These are phyloP conservation scores for Drosophila virilis DNA, from an alignment of 1,140 invertebrate species.

Conservation along the genomic window DNA sequence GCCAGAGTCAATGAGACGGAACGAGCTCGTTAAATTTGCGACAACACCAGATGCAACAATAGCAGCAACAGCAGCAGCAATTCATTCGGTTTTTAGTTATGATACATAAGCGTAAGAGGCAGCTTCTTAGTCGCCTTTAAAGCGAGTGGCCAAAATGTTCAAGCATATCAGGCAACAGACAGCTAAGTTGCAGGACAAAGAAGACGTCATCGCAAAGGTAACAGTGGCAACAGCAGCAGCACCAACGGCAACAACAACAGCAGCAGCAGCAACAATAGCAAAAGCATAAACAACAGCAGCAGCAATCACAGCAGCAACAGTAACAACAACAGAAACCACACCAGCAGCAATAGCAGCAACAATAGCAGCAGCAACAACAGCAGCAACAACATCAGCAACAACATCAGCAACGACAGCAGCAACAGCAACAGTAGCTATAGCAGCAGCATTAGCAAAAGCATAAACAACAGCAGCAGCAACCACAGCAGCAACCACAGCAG, in stretches of 20 bases:
- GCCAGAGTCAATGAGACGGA: conserved; percentile 56
- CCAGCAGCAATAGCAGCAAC: conserved; percentile 10
- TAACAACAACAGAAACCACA: conserved; percentile 2
- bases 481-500: conserved; percentile 5
- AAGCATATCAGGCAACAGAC: conserved; percentile 11
- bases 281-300: conserved; percentile 15
- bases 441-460: conserved; percentile 1
- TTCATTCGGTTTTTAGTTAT: conserved; percentile 20
- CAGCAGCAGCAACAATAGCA: conserved; percentile 8
- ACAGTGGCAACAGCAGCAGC: conserved; percentile 3
- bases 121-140: conserved; percentile 4
- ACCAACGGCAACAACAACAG: conserved; percentile 2
- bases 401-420: conserved; percentile 9
- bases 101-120: conserved; percentile 6
- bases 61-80: conserved; percentile 12
- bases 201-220: conserved; percentile 22
- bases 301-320: conserved; percentile 3
- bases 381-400: conserved; percentile 4
- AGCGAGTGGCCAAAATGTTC: background rate
- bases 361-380: conserved; percentile 6
- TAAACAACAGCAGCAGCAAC: background rate
- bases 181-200: conserved; percentile 33
- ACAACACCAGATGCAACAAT: conserved; percentile 1
- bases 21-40: conserved; percentile 58
- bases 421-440: conserved; percentile 8